Base-by-base conservation (phyloP, 2,888 invertebrate genomes). In the Ormyrus labotus region DNA sequence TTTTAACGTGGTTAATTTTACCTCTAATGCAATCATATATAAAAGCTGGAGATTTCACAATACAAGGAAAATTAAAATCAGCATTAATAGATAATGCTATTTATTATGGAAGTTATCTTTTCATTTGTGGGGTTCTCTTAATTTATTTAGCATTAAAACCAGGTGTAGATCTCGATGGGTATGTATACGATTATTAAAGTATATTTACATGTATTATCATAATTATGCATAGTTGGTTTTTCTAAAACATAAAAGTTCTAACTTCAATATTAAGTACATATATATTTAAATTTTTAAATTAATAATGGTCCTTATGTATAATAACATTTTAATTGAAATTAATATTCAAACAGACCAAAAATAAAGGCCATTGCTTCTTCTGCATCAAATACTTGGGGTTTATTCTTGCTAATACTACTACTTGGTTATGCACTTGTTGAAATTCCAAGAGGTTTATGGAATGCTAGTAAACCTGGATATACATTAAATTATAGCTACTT, bases 1-100 rank as follows among this genome's bases (percentile, higher is more conserved):
- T 96, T 89, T 93, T 99, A 71, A 99, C 99, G 75, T 99, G 99
- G 98, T 92, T 99, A 34, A 95, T 99, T 75, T 95, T 99, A 92
- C 99, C 99, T 3, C 93, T 99, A 92, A 98, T 99, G 98, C 99
- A 99, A 89, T 99, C 98, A 0, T 99, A 99, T 90, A 96, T 98
- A 79, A 98, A 98, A 92, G 98, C 99, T 1, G 99, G 99, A 3
- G 99, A 99, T 90, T 99, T 99, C 90, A 97, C 97, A 0, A 95
- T 98, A 0, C 95, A 96, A 88, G 98, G 98, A 53, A 99, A 99
- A 92, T 91, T 99, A 4, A 97, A 97, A 89, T 97, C 98, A 0
- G 98, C 99, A 0, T 90, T 99, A 65, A 96, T 98, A 64, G 99
- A 99, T 90, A 99, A 99, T 91, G 97, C 97, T 3, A 97, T 99